phyloP scores from a whole-genome alignment of 2,797 vertebrate genomes.

The Chrosomus eos region DNA sequence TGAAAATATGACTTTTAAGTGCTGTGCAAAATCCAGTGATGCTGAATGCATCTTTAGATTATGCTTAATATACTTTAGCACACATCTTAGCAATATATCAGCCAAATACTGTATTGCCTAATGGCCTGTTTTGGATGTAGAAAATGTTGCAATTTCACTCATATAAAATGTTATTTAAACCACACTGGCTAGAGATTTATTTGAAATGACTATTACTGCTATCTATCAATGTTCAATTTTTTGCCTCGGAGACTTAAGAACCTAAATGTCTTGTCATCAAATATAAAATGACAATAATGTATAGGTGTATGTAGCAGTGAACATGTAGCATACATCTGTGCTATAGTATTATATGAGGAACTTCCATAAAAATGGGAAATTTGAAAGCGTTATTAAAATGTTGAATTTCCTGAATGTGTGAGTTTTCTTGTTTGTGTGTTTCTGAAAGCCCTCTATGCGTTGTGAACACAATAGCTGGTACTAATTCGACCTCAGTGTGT shows the following conservation, averaged over 20 bases:
- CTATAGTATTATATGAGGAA: constrained; percentile 27
- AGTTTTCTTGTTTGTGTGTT: background rate
- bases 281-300: constrained; percentile 44
- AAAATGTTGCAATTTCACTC: background rate
- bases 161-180: background rate
- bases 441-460: background rate
- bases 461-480: background rate
- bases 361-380: constrained; percentile 31
- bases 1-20: constrained; percentile 13
- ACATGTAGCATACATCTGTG: constrained; percentile 48
- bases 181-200: background rate
- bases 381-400: constrained; percentile 67
- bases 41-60: constrained; percentile 18
- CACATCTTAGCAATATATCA: constrained; percentile 41
- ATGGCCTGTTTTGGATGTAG: constrained; percentile 13
- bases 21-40: constrained; percentile 12
- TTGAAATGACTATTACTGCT: background rate
- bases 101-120: constrained; percentile 43
- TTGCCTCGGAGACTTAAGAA: constrained; percentile 16
- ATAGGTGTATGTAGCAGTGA: constrained; percentile 52
- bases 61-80: constrained; percentile 30
- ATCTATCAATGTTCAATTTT: background rate
- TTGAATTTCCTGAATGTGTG: constrained; percentile 47
- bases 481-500: background rate
- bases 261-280: background rate